phyloP scores from a whole-genome alignment of 37 sponge, comb jelly and placozoan genomes.

The Corticium candelabrum region DNA sequence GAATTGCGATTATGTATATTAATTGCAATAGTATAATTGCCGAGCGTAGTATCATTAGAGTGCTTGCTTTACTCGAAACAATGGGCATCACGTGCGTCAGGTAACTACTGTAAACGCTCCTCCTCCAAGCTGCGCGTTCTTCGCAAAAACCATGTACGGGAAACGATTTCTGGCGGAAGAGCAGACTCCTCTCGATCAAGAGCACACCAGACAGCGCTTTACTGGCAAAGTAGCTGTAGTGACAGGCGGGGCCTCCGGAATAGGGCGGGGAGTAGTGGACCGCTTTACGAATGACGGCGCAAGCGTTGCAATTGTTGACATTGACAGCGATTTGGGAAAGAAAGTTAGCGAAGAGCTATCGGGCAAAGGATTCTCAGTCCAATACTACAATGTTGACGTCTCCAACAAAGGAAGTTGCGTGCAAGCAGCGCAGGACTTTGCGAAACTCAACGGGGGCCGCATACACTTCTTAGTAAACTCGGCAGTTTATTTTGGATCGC shows the following conservation, averaged over 20 bases:
- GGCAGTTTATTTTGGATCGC: constrained; percentile 74
- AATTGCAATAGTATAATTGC: too few relatives aligned
- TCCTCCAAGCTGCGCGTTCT: too few relatives aligned
- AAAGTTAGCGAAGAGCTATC: constrained; percentile 3
- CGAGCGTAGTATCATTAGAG: too few relatives aligned
- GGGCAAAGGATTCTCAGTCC: neutral
- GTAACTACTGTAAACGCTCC: too few relatives aligned
- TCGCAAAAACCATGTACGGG: too few relatives aligned
- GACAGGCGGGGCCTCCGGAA: constrained; percentile 68
- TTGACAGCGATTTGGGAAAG: constrained; percentile 46
- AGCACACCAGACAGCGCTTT: constrained; percentile 24
- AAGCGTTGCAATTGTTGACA: constrained; percentile 63
- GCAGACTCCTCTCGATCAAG: neutral
- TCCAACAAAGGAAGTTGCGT: constrained; percentile 46
- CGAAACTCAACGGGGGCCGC: constrained; percentile 15
- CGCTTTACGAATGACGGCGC: constrained; percentile 63
- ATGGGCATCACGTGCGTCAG: too few relatives aligned
- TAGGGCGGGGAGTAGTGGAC: constrained; percentile 62
- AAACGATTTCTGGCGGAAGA: neutral
- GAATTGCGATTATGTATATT: too few relatives aligned
- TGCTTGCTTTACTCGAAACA: too few relatives aligned
- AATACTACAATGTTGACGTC: constrained; percentile 51
- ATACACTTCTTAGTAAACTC: constrained; percentile 57
- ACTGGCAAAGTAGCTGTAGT: constrained; percentile 35
- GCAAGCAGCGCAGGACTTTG: constrained; percentile 39